Evolutionary conservation across 2,888 invertebrate species (phyloP).

Genomic region (Folsomia candida): DNA sequence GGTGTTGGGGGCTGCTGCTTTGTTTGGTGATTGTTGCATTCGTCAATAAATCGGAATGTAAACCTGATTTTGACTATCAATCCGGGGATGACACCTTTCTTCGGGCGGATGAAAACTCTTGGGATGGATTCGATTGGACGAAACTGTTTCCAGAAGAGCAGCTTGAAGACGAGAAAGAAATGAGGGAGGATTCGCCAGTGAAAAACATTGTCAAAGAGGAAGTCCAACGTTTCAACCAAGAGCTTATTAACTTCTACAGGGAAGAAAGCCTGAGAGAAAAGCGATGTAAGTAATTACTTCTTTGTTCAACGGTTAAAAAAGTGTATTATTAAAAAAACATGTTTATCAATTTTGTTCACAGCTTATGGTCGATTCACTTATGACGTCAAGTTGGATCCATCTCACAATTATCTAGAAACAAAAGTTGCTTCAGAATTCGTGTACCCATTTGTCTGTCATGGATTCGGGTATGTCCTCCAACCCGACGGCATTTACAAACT

Average conservation of each 20-base stretch:
- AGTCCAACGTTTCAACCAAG: background rate
- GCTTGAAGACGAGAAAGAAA: background rate
- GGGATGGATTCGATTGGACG: too few relatives aligned
- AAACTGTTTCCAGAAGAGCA: background rate
- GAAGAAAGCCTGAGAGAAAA: background rate
- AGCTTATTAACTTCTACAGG: background rate
- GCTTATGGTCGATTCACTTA: background rate
- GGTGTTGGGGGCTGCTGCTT: background rate
- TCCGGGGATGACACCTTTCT: background rate
- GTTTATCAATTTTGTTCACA: too few relatives aligned
- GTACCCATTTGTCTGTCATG: slow-evolving; percentile 26
- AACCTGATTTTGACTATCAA: background rate
- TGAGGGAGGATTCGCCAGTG: background rate
- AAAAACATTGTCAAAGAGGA: background rate
- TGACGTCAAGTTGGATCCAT: background rate
- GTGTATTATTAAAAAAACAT: too few relatives aligned
- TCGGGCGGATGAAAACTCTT: background rate
- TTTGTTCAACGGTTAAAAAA: too few relatives aligned
- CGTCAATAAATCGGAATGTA: background rate
- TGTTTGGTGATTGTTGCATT: background rate
- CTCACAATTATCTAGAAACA: slow-evolving; percentile 2
- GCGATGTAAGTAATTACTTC: background rate
- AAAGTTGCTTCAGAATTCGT: slow-evolving; percentile 6
- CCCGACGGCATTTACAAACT: slow-evolving; percentile 31
- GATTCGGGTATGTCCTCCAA: slow-evolving; percentile 17